These are phyloP conservation scores for Microplitis demolitor DNA, from an alignment of 1,140 invertebrate genomes.

Conservation along the genomic window DNA sequence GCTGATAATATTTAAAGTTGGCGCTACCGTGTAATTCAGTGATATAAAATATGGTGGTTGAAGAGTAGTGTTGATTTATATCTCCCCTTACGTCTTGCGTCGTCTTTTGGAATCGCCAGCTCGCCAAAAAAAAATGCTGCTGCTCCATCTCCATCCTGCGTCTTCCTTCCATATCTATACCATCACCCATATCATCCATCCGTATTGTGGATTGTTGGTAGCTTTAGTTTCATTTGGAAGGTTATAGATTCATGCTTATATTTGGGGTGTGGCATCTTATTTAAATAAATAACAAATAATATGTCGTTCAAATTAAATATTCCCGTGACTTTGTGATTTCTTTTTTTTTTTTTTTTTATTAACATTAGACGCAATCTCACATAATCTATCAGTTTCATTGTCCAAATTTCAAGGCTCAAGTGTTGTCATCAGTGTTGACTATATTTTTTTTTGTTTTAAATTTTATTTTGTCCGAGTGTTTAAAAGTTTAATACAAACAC, in stretches of 20 bases:
- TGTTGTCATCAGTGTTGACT: conserved; percentile 17
- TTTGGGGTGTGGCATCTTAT: conserved; percentile 54
- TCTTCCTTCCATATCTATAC: too few species aligned
- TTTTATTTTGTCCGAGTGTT: background rate
- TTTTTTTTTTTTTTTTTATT: background rate
- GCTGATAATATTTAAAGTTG: too few species aligned
- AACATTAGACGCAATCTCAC: background rate
- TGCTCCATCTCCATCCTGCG: too few species aligned
- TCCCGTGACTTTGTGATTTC: background rate
- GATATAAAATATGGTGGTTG: too few species aligned
- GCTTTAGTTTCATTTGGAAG: conserved; percentile 36
- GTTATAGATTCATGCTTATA: conserved; percentile 53
- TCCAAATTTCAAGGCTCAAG: background rate
- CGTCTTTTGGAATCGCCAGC: too few species aligned
- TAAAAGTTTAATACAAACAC: too few species aligned
- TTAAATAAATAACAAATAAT: conserved; percentile 38
- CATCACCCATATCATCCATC: too few species aligned
- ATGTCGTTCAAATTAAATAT: conserved; percentile 13
- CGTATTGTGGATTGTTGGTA: too few species aligned
- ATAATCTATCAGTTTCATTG: background rate
- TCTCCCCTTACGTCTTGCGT: too few species aligned
- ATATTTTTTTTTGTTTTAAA: background rate
- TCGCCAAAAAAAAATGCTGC: too few species aligned
- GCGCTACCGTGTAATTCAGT: too few species aligned
- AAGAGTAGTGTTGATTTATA: too few species aligned